Evolutionary conservation across 2,888 invertebrate species (phyloP).

Genomic region (Drosophila buzzatii): DNA sequence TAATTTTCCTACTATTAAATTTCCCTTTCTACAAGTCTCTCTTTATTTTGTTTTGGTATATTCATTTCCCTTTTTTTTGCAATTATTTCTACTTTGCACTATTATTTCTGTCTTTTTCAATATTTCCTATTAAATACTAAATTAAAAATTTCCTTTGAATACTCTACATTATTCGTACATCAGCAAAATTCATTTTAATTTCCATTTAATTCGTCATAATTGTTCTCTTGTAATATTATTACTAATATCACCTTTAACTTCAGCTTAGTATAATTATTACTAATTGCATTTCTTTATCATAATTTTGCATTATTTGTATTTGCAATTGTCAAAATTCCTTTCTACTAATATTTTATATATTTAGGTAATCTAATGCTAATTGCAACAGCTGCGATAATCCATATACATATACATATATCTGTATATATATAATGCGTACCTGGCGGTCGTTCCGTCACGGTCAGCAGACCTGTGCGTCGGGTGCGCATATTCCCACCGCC

Average conservation of each 20-base stretch:
- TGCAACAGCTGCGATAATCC: neutral
- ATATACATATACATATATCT: neutral
- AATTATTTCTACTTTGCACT: neutral
- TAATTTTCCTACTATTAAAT: neutral
- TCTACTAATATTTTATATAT: neutral
- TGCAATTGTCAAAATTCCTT: too few relatives aligned
- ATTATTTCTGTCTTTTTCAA: neutral
- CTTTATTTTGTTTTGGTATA: neutral
- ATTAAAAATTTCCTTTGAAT: too few relatives aligned
- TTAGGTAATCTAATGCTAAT: neutral
- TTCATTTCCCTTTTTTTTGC: neutral
- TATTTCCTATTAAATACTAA: too few relatives aligned
- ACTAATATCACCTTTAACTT: too few relatives aligned
- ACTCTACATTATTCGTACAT: too few relatives aligned
- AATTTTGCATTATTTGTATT: too few relatives aligned
- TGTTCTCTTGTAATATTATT: too few relatives aligned
- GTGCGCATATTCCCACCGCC: constrained; percentile 87
- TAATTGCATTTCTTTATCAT: too few relatives aligned
- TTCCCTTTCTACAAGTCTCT: neutral
- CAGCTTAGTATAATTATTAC: too few relatives aligned
- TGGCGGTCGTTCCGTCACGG: constrained; percentile 94
- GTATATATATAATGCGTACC: constrained; percentile 86
- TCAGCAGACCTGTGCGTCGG: constrained; percentile 92
- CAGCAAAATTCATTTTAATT: too few relatives aligned
- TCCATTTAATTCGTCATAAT: too few relatives aligned